These are phyloP conservation scores for Ametastegia equiseti DNA, from an alignment of 2,888 invertebrate species.

Conservation along the genomic window DNA sequence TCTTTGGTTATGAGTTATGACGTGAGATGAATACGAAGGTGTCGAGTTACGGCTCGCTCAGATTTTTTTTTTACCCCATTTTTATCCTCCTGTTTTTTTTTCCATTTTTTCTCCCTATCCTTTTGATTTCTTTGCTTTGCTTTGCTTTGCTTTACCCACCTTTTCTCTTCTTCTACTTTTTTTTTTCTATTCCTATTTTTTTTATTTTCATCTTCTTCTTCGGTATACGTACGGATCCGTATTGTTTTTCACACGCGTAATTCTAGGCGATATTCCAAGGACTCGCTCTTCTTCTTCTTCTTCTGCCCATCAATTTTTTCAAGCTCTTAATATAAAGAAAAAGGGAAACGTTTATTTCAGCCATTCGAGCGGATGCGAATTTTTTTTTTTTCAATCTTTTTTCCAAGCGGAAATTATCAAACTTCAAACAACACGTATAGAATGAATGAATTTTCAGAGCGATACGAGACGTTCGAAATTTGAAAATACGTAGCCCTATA, in stretches of 20 bases:
- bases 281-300: too few relatives aligned
- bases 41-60: constrained; percentile 64
- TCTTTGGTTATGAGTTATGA: constrained; percentile 69
- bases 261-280: not conserved
- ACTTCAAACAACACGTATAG: too few relatives aligned
- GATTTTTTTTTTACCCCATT: constrained; percentile 6
- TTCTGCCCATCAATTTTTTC: not conserved
- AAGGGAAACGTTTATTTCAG: too few relatives aligned
- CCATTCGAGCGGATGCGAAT: too few relatives aligned
- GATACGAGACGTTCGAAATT: not conserved
- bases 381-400: too few relatives aligned
- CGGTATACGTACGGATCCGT: not conserved
- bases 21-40: constrained; percentile 66
- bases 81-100: not conserved
- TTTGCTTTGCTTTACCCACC: too few relatives aligned
- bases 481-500: not conserved
- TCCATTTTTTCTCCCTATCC: not conserved
- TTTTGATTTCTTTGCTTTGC: not conserved
- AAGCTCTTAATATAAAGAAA: not conserved
- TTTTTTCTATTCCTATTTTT: too few relatives aligned
- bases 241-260: constrained; percentile 19
- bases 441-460: too few relatives aligned
- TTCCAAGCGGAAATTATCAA: too few relatives aligned
- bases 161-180: not conserved
- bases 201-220: not conserved